Evolutionary conservation across 2,888 invertebrate species (phyloP), one percentile per base, ranked within the genome.

Genomic region (Eilema depressum): DNA sequence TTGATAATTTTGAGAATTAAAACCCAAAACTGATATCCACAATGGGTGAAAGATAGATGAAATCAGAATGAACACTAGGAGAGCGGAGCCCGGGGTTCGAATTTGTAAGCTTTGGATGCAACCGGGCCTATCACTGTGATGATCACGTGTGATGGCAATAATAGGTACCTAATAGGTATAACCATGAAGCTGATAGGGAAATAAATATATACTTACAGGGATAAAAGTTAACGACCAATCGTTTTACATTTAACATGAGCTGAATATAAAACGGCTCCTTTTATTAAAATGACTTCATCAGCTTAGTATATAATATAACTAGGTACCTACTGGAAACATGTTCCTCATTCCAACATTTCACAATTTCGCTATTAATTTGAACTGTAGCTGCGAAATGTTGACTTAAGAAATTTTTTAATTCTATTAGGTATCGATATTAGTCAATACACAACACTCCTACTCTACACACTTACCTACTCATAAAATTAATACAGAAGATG

Each of bases 291-390:
- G 75, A 75, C 81, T 80, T 81, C 81, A 80, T 80, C 79, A 74
- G 72, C 71, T 73, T 62, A 47, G 65, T 71, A 68, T 3, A 3
- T 47, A 56, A 63, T 69, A 74, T 73, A 63, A 62, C 65, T 73
- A n/a, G n/a, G n/a, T n/a, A 73, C 61, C 56, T 56, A 56, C 56
- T 69, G 67, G 53, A 70, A 72, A 69, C 12, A 37, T 74, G 64
- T 71, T 73, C 75, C 60, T 69, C 63, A 68, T 57, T 65, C 60
- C 8, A 67, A 75, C 70, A 85, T 85, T 85, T 82, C 84, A 77
- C 80, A 83, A 85, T 83, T 84, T 83, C 68, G 66, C 75, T 75
- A 74, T 65, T 65, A 78, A 75, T 74, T 71, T 74, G 71, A 75
- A 76, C 69, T 79, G 73, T 68, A 72, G 69, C 71, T 78, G 73